A percentile compares a stretch with the other conserved stretches of the same genome.
Conservation (phyloP, 2,888 invertebrate genomes). For the Cryptops parisi region DNA sequence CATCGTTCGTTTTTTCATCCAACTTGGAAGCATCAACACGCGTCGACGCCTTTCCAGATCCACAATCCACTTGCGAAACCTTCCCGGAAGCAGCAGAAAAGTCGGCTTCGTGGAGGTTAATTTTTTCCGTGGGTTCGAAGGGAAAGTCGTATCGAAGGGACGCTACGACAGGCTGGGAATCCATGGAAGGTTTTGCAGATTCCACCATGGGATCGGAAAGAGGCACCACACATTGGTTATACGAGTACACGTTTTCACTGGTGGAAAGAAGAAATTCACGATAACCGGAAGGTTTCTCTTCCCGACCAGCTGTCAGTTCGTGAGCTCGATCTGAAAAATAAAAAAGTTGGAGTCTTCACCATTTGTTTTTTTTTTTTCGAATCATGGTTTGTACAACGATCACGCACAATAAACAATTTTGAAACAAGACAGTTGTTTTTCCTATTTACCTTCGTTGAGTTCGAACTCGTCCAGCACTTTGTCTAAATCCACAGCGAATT, state of each 20-base stretch:
- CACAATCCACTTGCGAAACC: too few species aligned
- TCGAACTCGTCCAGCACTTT: slow-evolving; percentile 73
- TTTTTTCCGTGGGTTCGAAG: slow-evolving; percentile 9
- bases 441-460: slow-evolving; percentile 48
- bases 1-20: too few species aligned
- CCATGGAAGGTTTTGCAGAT: neutral
- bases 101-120: slow-evolving; percentile 15
- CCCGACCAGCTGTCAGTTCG: neutral
- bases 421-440: too few species aligned
- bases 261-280: too few species aligned
- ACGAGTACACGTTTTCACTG: too few species aligned
- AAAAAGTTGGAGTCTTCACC: neutral
- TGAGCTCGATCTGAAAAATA: slow-evolving; percentile 6
- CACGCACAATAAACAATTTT: too few species aligned
- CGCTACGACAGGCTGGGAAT: too few species aligned
- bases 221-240: too few species aligned
- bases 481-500: slow-evolving; percentile 57
- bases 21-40: too few species aligned
- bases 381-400: neutral
- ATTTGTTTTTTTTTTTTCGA: neutral
- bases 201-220: too few species aligned
- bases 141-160: slow-evolving; percentile 7
- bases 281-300: neutral
- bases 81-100: slow-evolving; percentile 10
- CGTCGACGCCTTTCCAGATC: too few species aligned